A percentile compares a stretch with the other conserved stretches of the same genome.
phyloP scores from a whole-genome alignment of 2,888 invertebrate genomes.

The Lasioglossum pauxillum region DNA sequence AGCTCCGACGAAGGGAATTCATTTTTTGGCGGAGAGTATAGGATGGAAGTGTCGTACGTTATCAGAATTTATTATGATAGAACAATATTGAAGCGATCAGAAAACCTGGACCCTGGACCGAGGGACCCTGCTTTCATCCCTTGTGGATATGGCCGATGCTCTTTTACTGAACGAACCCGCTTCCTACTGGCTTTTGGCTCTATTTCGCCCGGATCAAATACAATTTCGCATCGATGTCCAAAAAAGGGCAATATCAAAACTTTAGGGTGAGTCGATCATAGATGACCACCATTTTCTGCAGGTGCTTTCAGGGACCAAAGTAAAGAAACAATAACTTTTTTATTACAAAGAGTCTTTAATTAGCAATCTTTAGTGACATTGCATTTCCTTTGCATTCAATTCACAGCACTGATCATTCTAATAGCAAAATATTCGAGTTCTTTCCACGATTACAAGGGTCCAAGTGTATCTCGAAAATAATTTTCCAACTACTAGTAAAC shows the following conservation, averaged over 20 bases:
- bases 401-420: not conserved
- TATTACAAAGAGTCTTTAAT: not conserved
- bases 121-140: not conserved
- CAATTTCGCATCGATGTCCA: not conserved
- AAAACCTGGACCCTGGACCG: not conserved
- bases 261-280: not conserved
- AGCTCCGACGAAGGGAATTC: conserved; percentile 23
- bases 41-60: conserved; percentile 17
- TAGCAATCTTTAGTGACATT: not conserved
- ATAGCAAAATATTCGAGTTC: too few species aligned
- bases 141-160: not conserved
- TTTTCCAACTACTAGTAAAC: not conserved
- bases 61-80: conserved; percentile 24
- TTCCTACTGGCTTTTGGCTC: not conserved
- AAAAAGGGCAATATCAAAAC: not conserved
- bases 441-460: too few species aligned
- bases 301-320: not conserved
- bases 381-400: not conserved
- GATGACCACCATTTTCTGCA: not conserved
- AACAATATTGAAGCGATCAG: conserved; percentile 17
- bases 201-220: not conserved
- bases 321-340: not conserved
- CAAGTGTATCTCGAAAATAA: too few species aligned
- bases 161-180: not conserved
- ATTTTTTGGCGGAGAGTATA: not conserved